phyloP scores from a whole-genome alignment of 2,113 vertebrate genomes.

The Prietella phreatophila region DNA sequence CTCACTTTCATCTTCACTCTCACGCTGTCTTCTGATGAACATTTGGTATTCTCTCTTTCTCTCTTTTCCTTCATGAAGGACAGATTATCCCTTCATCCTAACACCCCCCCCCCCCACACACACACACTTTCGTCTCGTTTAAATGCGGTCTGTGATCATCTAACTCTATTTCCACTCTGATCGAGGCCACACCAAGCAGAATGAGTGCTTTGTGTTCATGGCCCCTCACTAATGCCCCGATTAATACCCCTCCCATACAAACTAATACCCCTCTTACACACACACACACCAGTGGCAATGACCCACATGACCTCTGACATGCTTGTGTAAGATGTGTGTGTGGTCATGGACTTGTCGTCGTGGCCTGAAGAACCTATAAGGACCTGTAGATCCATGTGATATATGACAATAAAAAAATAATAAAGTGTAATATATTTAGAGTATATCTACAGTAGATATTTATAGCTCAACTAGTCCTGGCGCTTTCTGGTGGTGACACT shows the following conservation, averaged over 20 bases:
- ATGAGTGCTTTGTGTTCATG: slow-evolving; percentile 10
- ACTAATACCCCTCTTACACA: background rate
- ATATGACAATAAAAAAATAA: background rate
- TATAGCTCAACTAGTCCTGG: background rate
- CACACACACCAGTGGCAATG: background rate
- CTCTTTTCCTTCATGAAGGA: background rate
- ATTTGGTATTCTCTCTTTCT: background rate
- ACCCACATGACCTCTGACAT: slow-evolving; percentile 1
- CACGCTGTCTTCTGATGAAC: background rate
- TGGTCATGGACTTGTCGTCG: too few species aligned
- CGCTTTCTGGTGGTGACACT: background rate
- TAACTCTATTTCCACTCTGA: slow-evolving; percentile 2
- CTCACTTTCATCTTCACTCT: background rate
- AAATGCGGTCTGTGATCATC: background rate
- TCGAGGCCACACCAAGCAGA: background rate
- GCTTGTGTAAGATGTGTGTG: background rate
- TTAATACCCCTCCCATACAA: slow-evolving; percentile 5
- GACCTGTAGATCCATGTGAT: background rate
- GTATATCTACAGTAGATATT: background rate
- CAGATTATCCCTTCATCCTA: background rate
- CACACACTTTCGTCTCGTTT: background rate
- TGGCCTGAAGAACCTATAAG: background rate
- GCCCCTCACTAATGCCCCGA: background rate
- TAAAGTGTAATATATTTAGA: background rate
- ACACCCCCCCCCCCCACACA: too few species aligned